A percentile compares a stretch with the other conserved stretches of the same genome.
Evolutionary conservation across 2,113 vertebrate species (phyloP).

Genomic region (Indicator indicator): DNA sequence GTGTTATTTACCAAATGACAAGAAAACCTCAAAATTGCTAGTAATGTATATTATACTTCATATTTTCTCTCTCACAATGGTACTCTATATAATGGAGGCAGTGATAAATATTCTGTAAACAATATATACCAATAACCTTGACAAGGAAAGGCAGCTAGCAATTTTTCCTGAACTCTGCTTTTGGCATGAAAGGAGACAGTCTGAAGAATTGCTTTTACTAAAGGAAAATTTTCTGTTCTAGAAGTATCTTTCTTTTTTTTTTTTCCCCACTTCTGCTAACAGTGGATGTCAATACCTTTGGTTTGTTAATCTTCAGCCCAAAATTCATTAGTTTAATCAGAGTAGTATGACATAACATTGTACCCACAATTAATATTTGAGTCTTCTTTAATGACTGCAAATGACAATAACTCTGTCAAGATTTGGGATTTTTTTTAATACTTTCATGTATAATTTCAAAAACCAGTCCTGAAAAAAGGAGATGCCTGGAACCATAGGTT

Average conservation of each 20-base stretch:
- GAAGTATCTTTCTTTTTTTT: neutral
- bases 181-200: neutral
- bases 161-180: neutral
- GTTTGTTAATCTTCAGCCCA: neutral
- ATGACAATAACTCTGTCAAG: neutral
- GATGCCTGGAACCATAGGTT: neutral
- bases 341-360: neutral
- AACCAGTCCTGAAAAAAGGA: neutral
- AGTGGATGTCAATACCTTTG: neutral
- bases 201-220: neutral
- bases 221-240: neutral
- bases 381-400: neutral
- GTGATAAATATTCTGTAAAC: slow-evolving; percentile 3
- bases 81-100: neutral
- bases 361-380: neutral
- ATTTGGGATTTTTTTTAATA: neutral
- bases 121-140: neutral
- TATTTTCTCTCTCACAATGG: neutral
- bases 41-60: neutral
- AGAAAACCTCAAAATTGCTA: neutral
- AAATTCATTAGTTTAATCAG: neutral
- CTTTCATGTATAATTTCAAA: neutral
- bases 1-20: neutral
- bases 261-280: neutral
- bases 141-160: neutral